Evolutionary conservation across 2,888 invertebrate species (phyloP), one percentile per base, ranked within the genome.

Genomic region (Amblyjoppa fuscipennis): DNA sequence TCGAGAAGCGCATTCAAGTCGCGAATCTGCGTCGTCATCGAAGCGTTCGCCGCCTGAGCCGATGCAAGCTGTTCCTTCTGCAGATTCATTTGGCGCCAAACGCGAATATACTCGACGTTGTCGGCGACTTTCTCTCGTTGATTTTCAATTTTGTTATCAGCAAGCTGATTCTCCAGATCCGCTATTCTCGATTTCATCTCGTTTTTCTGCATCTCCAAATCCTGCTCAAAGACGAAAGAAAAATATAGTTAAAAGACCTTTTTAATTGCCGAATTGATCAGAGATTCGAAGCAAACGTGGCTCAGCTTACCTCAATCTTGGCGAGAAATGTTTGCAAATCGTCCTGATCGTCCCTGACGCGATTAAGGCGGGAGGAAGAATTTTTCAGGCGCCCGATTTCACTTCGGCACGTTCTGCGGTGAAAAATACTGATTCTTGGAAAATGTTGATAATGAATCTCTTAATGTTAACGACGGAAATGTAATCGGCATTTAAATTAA

Each of bases 101-200:
- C 86, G 49, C 91, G 90, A 83, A 94, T 94, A 73, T 92, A 92
- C 76, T 93, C 93, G n/a, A 94, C 91, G 83, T 94, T 93, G 75
- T 94, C 94, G 0, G 92, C 91, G 1, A 91, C 90, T 81, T 93
- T 94, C 81, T 92, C 91, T 38, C 91, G 90, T 25, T 92, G 92
- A 80, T 87, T 92, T n/a, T 84, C 91, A 0, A 88, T 77, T 11
- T 87, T 77, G 59, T 86, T 88, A 31, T 74, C 83, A 11, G 89
- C 88, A n/a, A 94, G 75, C 70, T 92, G 90, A 45, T 87, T 87
- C 81, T 94, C 93, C 56, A 94, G 77, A 20, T 93, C 90, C 3
- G 79, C 61, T 64, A 93, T 92, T 70, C 90, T 89, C 34, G 80
- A 77, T 3, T 78, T 49, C 90, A 93, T 89, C 68, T 90, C 89